phyloP scores from a whole-genome alignment of 2,888 invertebrate genomes.

The Geotrupes spiniger region DNA sequence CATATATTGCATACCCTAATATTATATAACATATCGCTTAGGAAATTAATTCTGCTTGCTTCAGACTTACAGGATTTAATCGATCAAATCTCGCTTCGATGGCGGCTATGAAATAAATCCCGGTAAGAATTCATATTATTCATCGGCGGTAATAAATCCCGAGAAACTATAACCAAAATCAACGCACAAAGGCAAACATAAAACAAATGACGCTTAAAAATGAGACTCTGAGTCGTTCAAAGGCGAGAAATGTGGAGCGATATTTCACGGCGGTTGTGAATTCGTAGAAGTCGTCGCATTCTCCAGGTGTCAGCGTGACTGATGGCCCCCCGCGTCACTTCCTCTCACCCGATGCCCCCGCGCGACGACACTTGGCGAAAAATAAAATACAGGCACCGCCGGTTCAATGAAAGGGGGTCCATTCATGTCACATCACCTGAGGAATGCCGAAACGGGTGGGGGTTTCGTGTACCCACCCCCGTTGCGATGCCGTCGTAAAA shows the following conservation, averaged over 20 bases:
- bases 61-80: slow-evolving; percentile 10
- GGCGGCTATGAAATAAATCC: too few species aligned
- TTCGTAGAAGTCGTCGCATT: slow-evolving; percentile 48
- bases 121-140: background rate
- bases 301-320: slow-evolving; percentile 49
- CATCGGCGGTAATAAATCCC: slow-evolving; percentile 2
- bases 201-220: slow-evolving; percentile 42
- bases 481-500: slow-evolving; percentile 18
- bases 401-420: slow-evolving; percentile 37
- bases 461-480: slow-evolving; percentile 13
- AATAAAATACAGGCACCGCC: slow-evolving; percentile 32
- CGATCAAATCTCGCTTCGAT: too few species aligned
- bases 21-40: too few species aligned
- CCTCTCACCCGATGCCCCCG: slow-evolving; percentile 32
- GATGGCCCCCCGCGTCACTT: slow-evolving; percentile 46
- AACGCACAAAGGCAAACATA: slow-evolving; percentile 26
- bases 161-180: slow-evolving; percentile 1
- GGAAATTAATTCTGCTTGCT: too few species aligned
- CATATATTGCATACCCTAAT: too few species aligned
- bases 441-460: slow-evolving; percentile 32
- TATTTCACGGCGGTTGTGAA: slow-evolving; percentile 43
- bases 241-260: slow-evolving; percentile 39
- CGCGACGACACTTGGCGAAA: slow-evolving; percentile 31
- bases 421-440: slow-evolving; percentile 38
- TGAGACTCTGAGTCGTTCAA: slow-evolving; percentile 35